A percentile compares a stretch with the other conserved stretches of the same genome.
Evolutionary conservation across 2,888 invertebrate genomes (phyloP).

Genomic region (Miltochrista miniata): DNA sequence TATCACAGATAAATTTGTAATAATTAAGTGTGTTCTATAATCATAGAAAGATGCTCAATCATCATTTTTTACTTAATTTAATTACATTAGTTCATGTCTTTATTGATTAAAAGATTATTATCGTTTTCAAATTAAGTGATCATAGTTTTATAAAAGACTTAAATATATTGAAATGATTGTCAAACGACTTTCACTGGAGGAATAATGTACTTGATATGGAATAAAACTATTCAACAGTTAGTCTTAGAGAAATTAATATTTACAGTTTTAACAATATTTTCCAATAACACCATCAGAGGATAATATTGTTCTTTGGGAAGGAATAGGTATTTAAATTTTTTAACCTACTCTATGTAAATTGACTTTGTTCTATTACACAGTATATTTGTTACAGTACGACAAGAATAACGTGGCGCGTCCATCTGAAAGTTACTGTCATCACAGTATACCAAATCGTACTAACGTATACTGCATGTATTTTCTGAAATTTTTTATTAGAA

Average conservation of each 20-base stretch:
- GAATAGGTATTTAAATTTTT: constrained; percentile 16
- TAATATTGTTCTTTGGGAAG: constrained; percentile 36
- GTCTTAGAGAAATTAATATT: constrained; percentile 21
- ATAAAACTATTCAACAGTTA: constrained; percentile 26
- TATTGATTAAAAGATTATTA: constrained; percentile 17
- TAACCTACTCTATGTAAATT: constrained; percentile 1
- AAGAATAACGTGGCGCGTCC: no score
- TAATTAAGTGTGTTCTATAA: constrained; percentile 24
- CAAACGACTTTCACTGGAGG: constrained; percentile 34
- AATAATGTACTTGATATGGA: constrained; percentile 21
- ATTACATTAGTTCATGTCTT: constrained; percentile 30
- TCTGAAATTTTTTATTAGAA: no score
- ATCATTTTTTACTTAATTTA: constrained; percentile 32
- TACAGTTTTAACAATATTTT: constrained; percentile 24
- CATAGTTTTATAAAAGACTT: constrained; percentile 26
- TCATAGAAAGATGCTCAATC: constrained; percentile 27
- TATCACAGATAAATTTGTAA: constrained; percentile 46
- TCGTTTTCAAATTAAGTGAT: constrained; percentile 12
- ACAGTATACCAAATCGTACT: no score
- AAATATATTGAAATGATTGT: constrained; percentile 30
- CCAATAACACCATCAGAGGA: constrained; percentile 17
- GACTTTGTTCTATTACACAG: not conserved
- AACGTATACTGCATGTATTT: no score
- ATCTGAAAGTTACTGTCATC: no score
- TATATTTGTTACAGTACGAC: not conserved